These are phyloP conservation scores for Molorchus minor DNA, from an alignment of 2,888 invertebrate genomes.

Conservation along the genomic window DNA sequence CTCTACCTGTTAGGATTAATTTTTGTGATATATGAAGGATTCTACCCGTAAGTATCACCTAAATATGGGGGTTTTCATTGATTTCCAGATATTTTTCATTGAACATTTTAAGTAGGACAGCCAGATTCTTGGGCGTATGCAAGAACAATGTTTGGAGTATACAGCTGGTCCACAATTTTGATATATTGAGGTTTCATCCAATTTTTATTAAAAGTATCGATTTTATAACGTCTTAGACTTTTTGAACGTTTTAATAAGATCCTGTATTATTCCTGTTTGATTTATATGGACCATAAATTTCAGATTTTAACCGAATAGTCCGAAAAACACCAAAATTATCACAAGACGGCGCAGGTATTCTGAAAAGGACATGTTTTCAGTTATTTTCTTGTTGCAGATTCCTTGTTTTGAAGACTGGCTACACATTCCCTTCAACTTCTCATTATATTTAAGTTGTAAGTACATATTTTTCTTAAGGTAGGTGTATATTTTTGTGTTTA, in stretches of 20 bases:
- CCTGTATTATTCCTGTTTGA: slow-evolving; percentile 25
- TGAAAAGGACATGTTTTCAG: slow-evolving; percentile 26
- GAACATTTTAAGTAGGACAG: slow-evolving; percentile 58
- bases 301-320: slow-evolving; percentile 30
- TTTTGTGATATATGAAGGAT: slow-evolving; percentile 40
- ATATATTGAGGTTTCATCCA: slow-evolving; percentile 56
- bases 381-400: slow-evolving; percentile 43
- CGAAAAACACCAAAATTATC: slow-evolving; percentile 32
- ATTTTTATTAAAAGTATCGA: slow-evolving; percentile 60
- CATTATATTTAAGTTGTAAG: slow-evolving; percentile 37
- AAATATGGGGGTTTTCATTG: slow-evolving; percentile 29
- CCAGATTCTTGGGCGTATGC: slow-evolving; percentile 58
- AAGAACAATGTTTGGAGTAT: slow-evolving; percentile 56
- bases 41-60: slow-evolving; percentile 46
- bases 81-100: slow-evolving; percentile 46
- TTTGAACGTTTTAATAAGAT: slow-evolving; percentile 33
- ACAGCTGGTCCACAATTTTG: slow-evolving; percentile 58
- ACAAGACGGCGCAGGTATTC: slow-evolving; percentile 28
- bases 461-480: slow-evolving; percentile 26
- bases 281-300: slow-evolving; percentile 36
- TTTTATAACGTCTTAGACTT: slow-evolving; percentile 39
- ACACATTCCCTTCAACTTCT: slow-evolving; percentile 40
- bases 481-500: background rate
- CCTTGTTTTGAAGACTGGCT: slow-evolving; percentile 42
- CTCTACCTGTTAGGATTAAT: slow-evolving; percentile 37